Evolutionary conservation across 2,888 invertebrate species (phyloP).

Genomic region (Eristalis intricaria): DNA sequence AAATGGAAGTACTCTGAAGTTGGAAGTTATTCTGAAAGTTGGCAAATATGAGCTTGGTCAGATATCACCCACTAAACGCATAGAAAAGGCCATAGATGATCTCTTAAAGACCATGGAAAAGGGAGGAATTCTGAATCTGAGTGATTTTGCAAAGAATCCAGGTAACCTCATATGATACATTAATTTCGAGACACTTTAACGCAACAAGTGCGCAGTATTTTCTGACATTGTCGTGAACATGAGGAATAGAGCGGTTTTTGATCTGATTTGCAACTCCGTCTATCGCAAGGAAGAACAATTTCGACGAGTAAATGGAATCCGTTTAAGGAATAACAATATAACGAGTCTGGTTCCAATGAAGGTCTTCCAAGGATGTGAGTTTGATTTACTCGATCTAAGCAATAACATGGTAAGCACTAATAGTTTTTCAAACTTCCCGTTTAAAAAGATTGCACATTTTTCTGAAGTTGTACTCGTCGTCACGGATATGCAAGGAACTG

Average conservation of each 20-base stretch:
- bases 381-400: constrained; percentile 76
- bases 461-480: constrained; percentile 58
- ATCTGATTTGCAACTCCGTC: constrained; percentile 75
- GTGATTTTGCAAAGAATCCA: constrained; percentile 74
- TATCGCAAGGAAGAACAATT: constrained; percentile 77
- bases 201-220: constrained; percentile 60
- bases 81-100: constrained; percentile 74
- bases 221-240: constrained; percentile 75
- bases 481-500: constrained; percentile 76
- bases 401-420: constrained; percentile 74
- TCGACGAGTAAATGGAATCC: constrained; percentile 75
- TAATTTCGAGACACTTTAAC: too few relatives aligned
- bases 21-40: constrained; percentile 76
- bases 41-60: constrained; percentile 75
- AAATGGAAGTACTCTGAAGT: constrained; percentile 72
- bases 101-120: constrained; percentile 75
- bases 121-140: constrained; percentile 75
- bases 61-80: constrained; percentile 75
- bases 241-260: constrained; percentile 75
- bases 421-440: background rate
- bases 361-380: constrained; percentile 75
- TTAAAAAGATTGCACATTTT: background rate
- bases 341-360: constrained; percentile 75
- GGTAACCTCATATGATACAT: constrained; percentile 14
- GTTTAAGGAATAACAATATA: constrained; percentile 76